Percentiles rank a stretch among this genome's conserved stretches.
Evolutionary conservation across 2,888 invertebrate genomes (phyloP).

Genomic region (Coelogynopora nodosa): DNA sequence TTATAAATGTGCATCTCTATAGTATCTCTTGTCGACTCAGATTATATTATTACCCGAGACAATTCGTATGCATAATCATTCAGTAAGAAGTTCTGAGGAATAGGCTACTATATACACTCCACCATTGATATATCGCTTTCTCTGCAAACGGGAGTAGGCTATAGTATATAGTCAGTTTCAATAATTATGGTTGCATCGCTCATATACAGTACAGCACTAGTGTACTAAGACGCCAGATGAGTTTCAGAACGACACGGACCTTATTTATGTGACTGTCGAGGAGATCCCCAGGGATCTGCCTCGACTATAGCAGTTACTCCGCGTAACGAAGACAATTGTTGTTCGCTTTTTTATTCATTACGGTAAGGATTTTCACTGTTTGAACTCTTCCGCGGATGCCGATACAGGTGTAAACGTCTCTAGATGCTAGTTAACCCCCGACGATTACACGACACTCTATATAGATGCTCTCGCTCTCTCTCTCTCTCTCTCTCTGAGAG

Average conservation of each 20-base stretch:
- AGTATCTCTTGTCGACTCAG: background rate
- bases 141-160: too few relatives aligned
- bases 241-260: background rate
- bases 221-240: background rate
- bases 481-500: background rate
- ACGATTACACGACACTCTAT: background rate
- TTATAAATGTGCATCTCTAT: background rate
- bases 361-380: background rate
- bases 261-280: constrained; percentile 2
- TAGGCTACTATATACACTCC: too few relatives aligned
- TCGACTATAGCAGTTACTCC: too few relatives aligned
- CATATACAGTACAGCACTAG: background rate
- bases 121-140: background rate
- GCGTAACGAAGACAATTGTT: background rate
- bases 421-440: background rate
- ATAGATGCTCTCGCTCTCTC: background rate
- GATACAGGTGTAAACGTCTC: background rate
- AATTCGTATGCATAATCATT: background rate
- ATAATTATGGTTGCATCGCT: background rate
- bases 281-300: constrained; percentile 3
- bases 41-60: background rate
- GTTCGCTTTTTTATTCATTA: constrained; percentile 25
- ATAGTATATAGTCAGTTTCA: background rate
- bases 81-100: background rate
- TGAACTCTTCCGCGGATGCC: background rate